Base-by-base conservation (phyloP, 2,888 invertebrate species). In the Tanytarsus gracilentus region DNA sequence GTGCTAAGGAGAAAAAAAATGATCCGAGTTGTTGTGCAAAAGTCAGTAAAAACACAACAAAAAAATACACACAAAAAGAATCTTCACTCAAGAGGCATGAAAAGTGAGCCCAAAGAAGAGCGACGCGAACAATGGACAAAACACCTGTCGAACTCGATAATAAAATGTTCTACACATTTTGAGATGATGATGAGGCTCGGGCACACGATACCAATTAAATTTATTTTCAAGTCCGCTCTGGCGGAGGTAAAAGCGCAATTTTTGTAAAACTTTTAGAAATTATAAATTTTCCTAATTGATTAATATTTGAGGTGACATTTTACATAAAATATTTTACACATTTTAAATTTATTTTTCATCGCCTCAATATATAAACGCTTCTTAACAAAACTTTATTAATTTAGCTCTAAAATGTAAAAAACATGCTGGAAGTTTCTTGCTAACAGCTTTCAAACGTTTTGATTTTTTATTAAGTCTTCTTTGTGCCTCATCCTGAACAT, bases 121-220 rank as follows among this genome's bases (percentile, higher is more conserved):
- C 18, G 9, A 40, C 44, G n/a, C n/a, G n/a, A 39, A 56, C 44
- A 58, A 58, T 58, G 58, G 30, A 44, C 58, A 58, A 58, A 58
- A 58, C 58, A 58, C 58, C 58, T 58, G 58, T 58, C 58, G 58
- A 58, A n/a, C 44, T 48, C 58, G 58, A 58, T 58, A 58, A 58
- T 58, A 58, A 58, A 58, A 58, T 58, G 58, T 58, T 58, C 58
- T 58, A 58, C 58, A 58, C 56, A 56, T 58, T 51, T 58, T 25
- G 58, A 26, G 48, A 58, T 40, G 58, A 58, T 58, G 58, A 58
- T 58, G 58, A 58, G 49, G 49, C 27, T 49, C 14, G 27, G 58
- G 58, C 58, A 48, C 58, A 58, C 58, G 58, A 58, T 58, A 58
- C 58, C 16, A 58, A 58, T 58, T 58, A 58, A 51, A n/a, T n/a